Evolutionary conservation across 2,113 vertebrate species (phyloP), one percentile per base, ranked within the genome.

Genomic region (Saccopteryx bilineata): DNA sequence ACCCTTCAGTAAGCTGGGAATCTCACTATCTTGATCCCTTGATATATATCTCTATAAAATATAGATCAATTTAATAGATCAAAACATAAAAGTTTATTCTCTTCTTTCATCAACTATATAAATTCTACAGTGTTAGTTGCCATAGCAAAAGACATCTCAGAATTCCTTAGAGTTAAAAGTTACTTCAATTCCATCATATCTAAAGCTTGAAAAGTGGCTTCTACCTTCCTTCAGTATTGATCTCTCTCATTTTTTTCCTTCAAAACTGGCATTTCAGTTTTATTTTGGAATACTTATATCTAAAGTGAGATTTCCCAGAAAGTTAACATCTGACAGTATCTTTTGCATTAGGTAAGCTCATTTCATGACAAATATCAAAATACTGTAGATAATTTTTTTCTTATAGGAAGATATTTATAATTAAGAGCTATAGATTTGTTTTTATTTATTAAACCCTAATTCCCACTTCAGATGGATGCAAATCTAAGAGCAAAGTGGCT

Each of bases 281-380:
- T 61, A 50, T 54, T 95, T 94, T 65, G 39, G 28, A 96, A 58
- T 14, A 60, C 7, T 79, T 31, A 58, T 56, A 50, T 21, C 14
- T 89, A 87, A 82, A 87, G 28, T 65, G 58, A 90, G 15, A 61
- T 74, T 87, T 71, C 56, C 52, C 81, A 9, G 48, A 92, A 93
- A 60, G 5, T 75, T 68, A 88, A 65, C 17, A 74, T 72, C 46
- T 86, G 50, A 93, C n/a, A 85, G 39, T 48, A 74, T 69, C 54
- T 91, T 80, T 75, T 15, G 3, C 17, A 46, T 68, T 68, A 89
- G 7, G 2, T 76, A 90, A 93, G 33, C 19, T 91, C n/a, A 69
- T 87, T 95, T 96, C 86, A 89, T 39, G 33, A 95, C 58, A 66
- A 97, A 92, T 63, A 23, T 28, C 56, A 46, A 69, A 96, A 96